phyloP scores from a whole-genome alignment of 2,797 vertebrate genomes.

The Sebastes dallii region DNA sequence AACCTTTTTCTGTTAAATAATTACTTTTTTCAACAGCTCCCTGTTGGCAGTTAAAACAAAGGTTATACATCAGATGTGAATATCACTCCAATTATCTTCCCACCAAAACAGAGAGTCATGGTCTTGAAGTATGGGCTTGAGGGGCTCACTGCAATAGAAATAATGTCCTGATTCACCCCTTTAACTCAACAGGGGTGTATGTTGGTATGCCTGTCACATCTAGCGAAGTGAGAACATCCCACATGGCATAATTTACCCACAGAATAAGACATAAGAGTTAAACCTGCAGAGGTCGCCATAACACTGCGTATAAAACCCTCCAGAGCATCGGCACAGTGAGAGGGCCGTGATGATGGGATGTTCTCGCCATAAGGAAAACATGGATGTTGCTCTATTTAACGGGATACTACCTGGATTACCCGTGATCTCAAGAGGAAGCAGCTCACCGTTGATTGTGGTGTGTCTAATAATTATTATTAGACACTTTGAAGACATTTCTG shows the following conservation, averaged over 20 bases:
- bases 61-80: not conserved
- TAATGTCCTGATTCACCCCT: not conserved
- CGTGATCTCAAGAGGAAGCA: not conserved
- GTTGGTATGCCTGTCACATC: not conserved
- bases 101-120: not conserved
- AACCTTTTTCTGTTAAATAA: not conserved
- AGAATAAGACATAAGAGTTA: not conserved
- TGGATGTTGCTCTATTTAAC: not conserved
- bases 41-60: not conserved
- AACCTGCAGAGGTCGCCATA: conserved; percentile 65
- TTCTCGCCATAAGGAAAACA: not conserved
- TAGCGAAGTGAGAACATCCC: not conserved
- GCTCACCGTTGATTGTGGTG: not conserved
- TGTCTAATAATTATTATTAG: not conserved
- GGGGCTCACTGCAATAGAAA: not conserved
- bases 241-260: not conserved
- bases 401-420: not conserved
- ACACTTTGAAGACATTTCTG: not conserved
- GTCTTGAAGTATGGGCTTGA: not conserved
- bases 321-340: not conserved
- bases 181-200: not conserved
- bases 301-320: conserved; percentile 25
- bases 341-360: not conserved
- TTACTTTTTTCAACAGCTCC: fast-evolving
- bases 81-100: not conserved